Conservation (phyloP, 2,888 invertebrate genomes). For the Colletes collaris region DNA sequence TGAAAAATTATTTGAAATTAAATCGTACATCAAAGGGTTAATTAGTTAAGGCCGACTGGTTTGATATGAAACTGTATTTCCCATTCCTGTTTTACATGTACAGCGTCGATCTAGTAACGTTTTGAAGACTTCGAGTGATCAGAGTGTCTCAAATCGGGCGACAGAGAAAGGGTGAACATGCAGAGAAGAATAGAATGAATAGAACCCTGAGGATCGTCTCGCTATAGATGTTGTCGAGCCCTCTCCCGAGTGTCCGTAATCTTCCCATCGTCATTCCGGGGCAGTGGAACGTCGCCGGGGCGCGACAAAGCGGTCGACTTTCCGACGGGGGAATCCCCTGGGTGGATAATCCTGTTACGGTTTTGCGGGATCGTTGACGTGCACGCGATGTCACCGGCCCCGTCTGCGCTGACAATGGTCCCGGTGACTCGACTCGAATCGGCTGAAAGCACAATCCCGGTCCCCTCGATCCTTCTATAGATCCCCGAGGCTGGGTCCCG, state of each 20-base stretch:
- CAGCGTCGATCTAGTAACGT: too few relatives aligned
- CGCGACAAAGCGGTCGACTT: slow-evolving; percentile 59
- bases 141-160: too few relatives aligned
- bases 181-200: too few relatives aligned
- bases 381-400: slow-evolving; percentile 72
- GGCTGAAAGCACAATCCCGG: slow-evolving; percentile 32
- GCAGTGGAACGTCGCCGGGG: slow-evolving; percentile 26
- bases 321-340: slow-evolving; percentile 33
- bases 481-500: slow-evolving; percentile 56
- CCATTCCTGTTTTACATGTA: too few relatives aligned
- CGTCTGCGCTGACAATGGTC: slow-evolving; percentile 36
- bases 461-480: slow-evolving; percentile 31
- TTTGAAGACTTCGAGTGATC: too few relatives aligned
- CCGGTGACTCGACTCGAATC: slow-evolving; percentile 49
- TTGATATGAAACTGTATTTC: too few relatives aligned
- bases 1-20: too few relatives aligned
- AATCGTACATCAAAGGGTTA: too few relatives aligned
- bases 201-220: too few relatives aligned
- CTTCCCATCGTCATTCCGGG: slow-evolving; percentile 34
- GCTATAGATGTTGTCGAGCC: too few relatives aligned
- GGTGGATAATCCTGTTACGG: slow-evolving; percentile 76
- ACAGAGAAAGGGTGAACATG: too few relatives aligned
- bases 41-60: too few relatives aligned
- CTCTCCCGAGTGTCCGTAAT: slow-evolving; percentile 25
- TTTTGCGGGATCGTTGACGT: slow-evolving; percentile 70